Base-by-base conservation (phyloP, 1,140 invertebrate species). In the Linepithema humile region DNA sequence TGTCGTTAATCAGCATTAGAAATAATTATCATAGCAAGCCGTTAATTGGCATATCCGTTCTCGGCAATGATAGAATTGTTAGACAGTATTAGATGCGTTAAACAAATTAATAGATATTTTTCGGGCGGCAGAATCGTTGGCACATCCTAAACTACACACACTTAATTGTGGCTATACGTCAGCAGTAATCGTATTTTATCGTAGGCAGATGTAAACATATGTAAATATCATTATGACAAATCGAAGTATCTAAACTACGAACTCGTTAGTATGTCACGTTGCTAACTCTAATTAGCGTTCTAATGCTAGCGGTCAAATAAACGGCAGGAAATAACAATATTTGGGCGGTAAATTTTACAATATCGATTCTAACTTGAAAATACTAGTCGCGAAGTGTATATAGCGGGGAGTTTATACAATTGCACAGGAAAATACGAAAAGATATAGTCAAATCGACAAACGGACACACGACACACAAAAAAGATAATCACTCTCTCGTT, bases 401-500 rank as follows among this genome's bases (percentile, higher is more conserved):
- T 32, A 88, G 53, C 85, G 26, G 85, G 70, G 73, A 70, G 26
- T 57, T 53, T 84, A 57, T 88, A 78, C 65, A 82, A 84, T 85
- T 82, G 59, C 59, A 62, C 73, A 59, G 48, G 60, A 60, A 75
- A 65, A 73, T 86, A 85, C 20, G 45, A 67, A 85, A 45, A 82
- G 48, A 70, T 29, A 70, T 62, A 89, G 43, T 89, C 55, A 86
- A 84, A 53, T 77, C 69, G 88, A 85, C 84, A 85, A 88, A 86
- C 82, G 86, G 82, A 91, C 89, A 93, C 91, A 92, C 85, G 88
- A 92, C 88, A 92, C 91, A 91, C 88, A 88, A 90, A 88, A 84
- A 91, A 85, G 85, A 89, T 83, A 83, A 69, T 89, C 91, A 93
- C 90, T 91, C 90, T 91, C 87, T 91, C 86, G 73, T 92, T 92